Conservation (phyloP, 2,113 vertebrate species). For the Lanius ludovicianus region DNA sequence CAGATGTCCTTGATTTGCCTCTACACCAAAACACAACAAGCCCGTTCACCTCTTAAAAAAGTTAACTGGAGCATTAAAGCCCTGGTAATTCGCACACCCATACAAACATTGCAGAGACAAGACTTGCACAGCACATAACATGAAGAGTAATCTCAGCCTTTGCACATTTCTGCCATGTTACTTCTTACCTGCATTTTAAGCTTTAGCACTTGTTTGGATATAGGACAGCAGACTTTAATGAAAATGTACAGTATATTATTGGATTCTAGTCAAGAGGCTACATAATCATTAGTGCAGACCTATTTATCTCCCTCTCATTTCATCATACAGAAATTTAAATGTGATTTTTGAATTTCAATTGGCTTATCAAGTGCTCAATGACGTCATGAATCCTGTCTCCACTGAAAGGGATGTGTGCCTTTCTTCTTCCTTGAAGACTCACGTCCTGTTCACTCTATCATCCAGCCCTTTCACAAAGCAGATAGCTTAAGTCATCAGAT, state of each 20-base stretch:
- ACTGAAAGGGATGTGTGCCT: not conserved
- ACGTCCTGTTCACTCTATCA: slow-evolving; percentile 45
- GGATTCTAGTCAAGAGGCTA: slow-evolving; percentile 1
- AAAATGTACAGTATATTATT: not conserved
- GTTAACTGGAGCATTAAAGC: not conserved
- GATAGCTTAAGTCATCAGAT: slow-evolving; percentile 44
- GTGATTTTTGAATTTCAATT: slow-evolving; percentile 34
- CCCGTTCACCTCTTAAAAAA: not conserved
- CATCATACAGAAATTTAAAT: slow-evolving; percentile 35
- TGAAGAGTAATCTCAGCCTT: not conserved
- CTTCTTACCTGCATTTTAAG: not conserved
- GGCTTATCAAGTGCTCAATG: slow-evolving; percentile 21
- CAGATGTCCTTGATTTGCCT: not conserved
- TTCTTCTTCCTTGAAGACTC: slow-evolving; percentile 29
- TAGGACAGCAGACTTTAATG: not conserved
- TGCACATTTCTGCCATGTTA: not conserved
- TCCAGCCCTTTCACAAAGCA: slow-evolving; percentile 55
- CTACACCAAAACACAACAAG: not conserved
- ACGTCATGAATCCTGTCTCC: slow-evolving; percentile 16
- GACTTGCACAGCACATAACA: not conserved
- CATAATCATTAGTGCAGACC: not conserved
- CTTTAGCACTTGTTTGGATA: not conserved
- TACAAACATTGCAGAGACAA: not conserved
- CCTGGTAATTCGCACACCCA: not conserved
- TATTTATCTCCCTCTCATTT: slow-evolving; percentile 33